Evolutionary conservation across 2,797 vertebrate species (phyloP), one percentile per base, ranked within the genome.

Genomic region (Pitangus sulphuratus): DNA sequence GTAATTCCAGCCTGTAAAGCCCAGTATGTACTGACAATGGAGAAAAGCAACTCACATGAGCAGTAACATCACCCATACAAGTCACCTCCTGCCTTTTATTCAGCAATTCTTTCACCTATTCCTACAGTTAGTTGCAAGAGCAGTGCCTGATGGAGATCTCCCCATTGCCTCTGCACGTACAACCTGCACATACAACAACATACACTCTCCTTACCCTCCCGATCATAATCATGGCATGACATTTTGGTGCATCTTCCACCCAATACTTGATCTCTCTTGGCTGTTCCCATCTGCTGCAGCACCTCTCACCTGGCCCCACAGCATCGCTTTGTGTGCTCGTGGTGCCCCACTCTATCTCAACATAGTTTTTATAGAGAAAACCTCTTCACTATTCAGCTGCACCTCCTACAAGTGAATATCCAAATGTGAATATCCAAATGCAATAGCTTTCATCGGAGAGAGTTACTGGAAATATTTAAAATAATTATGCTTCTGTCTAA

Each of bases 401-500:
- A 21, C 57, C 19, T 91, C 93, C 83, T 93, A 70, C 50, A 71
- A 93, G 58, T 6, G 17, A 95, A 69, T 84, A 87, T 71, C 68
- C 81, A 93, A 90, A 87, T 56, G 79, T 7, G 16, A 95, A 69
- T 85, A 87, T 71, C 71, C 81, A 93, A 92, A 89, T 56, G 76
- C 84, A 80, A 57, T 45, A 51, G 70, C 74, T 76, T 84, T 95
- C 87, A 71, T 93, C 75, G 85, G 54, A 90, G 70, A 33, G 78
- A 91, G 72, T 78, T 94, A 88, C 37, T 44, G 65, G 87, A 93
- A 96, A 93, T 37, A 83, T 70, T 91, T 89, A 62, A 11, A 40
- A 58, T 91, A 72, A 96, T 96, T 96, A 93, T 37, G 28, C 78
- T 86, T 89, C 86, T 90, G 61, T 80, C 95, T 95, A 95, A 93